Evolutionary conservation across 2,113 vertebrate species (phyloP), one percentile per base, ranked within the genome.

Genomic region (Brachirus orientalis): DNA sequence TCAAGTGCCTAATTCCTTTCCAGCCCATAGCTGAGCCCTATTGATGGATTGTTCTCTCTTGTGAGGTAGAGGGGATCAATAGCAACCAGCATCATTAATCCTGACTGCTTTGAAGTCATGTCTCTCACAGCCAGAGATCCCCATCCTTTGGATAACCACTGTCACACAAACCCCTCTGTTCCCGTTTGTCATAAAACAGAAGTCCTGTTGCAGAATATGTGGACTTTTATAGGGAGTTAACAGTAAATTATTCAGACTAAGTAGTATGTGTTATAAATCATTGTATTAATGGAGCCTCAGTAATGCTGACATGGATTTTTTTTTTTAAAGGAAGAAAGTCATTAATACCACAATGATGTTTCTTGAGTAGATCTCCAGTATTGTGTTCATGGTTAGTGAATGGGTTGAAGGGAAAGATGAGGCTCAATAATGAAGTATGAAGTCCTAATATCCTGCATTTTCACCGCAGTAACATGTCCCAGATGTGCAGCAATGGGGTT

Each of bases 71-170:
- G 69, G 36, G 41, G 70, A 89, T 92, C 89, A 72, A 90, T 90
- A 77, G 88, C 84, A 89, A 90, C 89, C 74, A 50, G 77, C 77
- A 79, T 86, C 86, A 92, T 92, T 90, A 89, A 92, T 92, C 84
- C 74, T 40, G 72, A 54, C 79, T 84, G 81, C 86, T 90, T 90
- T 89, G 84, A 91, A 90, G 89, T 85, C 85, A 86, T 87, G 90
- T 85, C 74, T 88, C 75, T 83, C 84, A 76, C 83, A 87, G 85
- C 43, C 65, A 69, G 86, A 85, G 78, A 89, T 72, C 77, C 44
- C 22, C 67, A 56, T 73, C 75, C 56, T 77, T 71, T 58, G 69
- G 63, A 75, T 85, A 60, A 85, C 77, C 1, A 36, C 77, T 68
- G 61, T 65, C 76, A 67, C 45, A 60, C 16, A 8, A 59, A 10